A percentile compares a stretch with the other conserved stretches of the same genome.
phyloP scores from a whole-genome alignment of 2,888 invertebrate genomes.

The Melangyna quadrimaculata region DNA sequence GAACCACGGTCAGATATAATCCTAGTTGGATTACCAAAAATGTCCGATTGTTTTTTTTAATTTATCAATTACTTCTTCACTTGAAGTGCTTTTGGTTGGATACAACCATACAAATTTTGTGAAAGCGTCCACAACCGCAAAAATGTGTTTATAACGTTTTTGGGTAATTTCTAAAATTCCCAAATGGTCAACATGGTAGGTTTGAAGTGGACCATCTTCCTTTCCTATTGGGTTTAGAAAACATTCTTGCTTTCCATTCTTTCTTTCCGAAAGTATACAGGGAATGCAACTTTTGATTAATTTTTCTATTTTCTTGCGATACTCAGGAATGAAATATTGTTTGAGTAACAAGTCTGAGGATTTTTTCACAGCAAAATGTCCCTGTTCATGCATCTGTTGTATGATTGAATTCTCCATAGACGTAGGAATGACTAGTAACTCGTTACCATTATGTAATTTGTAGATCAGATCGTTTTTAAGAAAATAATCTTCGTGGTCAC shows the following conservation, averaged over 20 bases:
- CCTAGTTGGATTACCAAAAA: conserved; percentile 76
- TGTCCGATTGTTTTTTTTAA: conserved; percentile 73
- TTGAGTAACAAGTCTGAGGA: not conserved
- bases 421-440: conserved; percentile 47
- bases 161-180: conserved; percentile 22
- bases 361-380: conserved; percentile 36
- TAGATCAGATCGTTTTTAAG: conserved; percentile 31
- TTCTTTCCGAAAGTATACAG: conserved; percentile 3
- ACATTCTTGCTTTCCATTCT: conserved; percentile 12
- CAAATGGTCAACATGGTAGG: conserved; percentile 43
- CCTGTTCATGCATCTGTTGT: conserved; percentile 13
- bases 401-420: conserved; percentile 37
- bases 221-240: not conserved
- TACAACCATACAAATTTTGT: conserved; percentile 77
- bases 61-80: conserved; percentile 73
- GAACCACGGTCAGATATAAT: conserved; percentile 76
- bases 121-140: conserved; percentile 75
- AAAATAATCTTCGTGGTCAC: not conserved
- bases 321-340: conserved; percentile 16
- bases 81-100: conserved; percentile 73
- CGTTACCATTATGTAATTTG: conserved; percentile 14
- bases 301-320: conserved; percentile 49
- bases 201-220: conserved; percentile 14
- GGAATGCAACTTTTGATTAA: not conserved
- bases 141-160: conserved; percentile 73